Percentiles rank a stretch among this genome's conserved stretches.
phyloP scores from a whole-genome alignment of 2,797 vertebrate genomes.

The Serranus cabrilla region DNA sequence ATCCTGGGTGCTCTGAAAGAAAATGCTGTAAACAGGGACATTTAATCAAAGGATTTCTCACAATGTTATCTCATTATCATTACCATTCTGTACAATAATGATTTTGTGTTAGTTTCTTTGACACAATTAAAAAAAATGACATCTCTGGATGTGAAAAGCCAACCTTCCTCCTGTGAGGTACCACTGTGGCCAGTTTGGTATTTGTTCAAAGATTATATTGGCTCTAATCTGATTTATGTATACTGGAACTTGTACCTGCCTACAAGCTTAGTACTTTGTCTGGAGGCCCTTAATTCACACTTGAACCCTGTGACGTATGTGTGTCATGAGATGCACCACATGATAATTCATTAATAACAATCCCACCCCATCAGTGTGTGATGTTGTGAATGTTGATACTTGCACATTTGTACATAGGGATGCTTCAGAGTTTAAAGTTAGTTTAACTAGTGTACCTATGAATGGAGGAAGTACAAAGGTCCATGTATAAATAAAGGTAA shows the following conservation, averaged over 20 bases:
- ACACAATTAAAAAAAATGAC: neutral
- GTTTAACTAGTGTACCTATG: too few species aligned
- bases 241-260: slow-evolving; percentile 24
- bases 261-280: neutral
- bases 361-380: neutral
- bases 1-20: neutral
- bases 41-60: neutral
- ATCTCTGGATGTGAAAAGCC: neutral
- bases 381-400: neutral
- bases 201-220: slow-evolving; percentile 29
- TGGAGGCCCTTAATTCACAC: neutral
- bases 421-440: too few species aligned
- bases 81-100: neutral
- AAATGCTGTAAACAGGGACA: neutral
- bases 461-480: too few species aligned
- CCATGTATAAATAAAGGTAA: too few species aligned
- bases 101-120: neutral
- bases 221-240: slow-evolving; percentile 35
- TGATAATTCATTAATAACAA: neutral
- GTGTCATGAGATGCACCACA: neutral
- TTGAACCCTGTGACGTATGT: neutral
- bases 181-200: neutral
- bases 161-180: neutral
- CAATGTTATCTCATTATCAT: neutral
- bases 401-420: neutral